phyloP scores from a whole-genome alignment of 2,113 vertebrate species.

The Vulpes lagopus region DNA sequence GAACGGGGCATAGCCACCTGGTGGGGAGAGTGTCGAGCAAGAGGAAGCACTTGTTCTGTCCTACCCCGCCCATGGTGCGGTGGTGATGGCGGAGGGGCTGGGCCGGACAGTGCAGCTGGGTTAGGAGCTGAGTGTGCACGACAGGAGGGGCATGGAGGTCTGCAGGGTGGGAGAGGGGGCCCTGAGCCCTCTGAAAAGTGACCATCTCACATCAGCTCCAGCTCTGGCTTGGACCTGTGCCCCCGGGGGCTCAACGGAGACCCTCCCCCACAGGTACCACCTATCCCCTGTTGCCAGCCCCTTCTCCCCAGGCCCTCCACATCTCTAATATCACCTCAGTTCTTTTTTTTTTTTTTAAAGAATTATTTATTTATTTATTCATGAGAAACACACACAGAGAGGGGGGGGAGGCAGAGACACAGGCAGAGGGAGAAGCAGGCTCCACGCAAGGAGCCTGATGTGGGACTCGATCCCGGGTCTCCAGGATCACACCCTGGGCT shows the following conservation, averaged over 20 bases:
- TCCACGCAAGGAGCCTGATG: too few species aligned
- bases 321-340: accelerated
- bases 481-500: too few species aligned
- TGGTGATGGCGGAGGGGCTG: not conserved
- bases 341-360: not conserved
- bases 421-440: too few species aligned
- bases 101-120: not conserved
- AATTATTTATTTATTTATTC: too few species aligned
- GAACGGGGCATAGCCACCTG: not conserved
- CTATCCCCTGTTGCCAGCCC: not conserved
- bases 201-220: not conserved
- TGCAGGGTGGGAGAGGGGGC: not conserved
- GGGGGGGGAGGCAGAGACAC: too few species aligned
- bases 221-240: not conserved
- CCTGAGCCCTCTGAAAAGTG: not conserved
- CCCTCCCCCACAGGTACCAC: not conserved
- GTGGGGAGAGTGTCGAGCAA: not conserved
- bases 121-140: not conserved
- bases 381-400: too few species aligned
- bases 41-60: too few species aligned
- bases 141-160: not conserved
- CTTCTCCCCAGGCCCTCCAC: not conserved
- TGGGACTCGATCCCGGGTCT: too few species aligned
- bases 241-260: not conserved
- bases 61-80: not conserved